Conservation (phyloP, 2,113 vertebrate species). For the Sialia sialis region DNA sequence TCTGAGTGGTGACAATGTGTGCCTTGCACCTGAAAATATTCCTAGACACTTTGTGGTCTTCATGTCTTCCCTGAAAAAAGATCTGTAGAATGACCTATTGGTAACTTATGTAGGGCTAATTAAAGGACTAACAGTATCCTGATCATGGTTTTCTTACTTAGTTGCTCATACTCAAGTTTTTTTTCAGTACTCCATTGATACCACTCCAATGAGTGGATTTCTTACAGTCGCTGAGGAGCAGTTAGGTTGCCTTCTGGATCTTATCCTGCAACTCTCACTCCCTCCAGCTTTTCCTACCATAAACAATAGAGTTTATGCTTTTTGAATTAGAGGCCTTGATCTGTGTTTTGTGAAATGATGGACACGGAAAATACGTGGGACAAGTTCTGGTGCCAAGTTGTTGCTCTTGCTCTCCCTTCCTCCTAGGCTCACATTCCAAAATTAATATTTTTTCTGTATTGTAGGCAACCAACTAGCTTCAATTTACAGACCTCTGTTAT, state of each 20-base stretch:
- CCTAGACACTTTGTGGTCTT: accelerated
- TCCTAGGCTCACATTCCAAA: neutral
- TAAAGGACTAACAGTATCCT: neutral
- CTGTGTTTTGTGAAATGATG: neutral
- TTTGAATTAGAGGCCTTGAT: too few species aligned
- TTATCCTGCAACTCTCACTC: too few species aligned
- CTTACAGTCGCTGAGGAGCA: too few species aligned
- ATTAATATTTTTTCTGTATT: neutral
- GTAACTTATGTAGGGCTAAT: neutral
- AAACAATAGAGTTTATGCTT: too few species aligned
- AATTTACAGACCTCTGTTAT: neutral
- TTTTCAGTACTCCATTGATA: too few species aligned
- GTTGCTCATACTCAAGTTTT: too few species aligned
- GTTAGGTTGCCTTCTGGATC: too few species aligned
- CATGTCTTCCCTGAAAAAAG: neutral
- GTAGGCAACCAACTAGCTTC: neutral
- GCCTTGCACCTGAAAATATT: neutral
- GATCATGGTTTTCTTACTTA: neutral
- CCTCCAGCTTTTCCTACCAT: too few species aligned
- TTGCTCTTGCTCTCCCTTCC: neutral
- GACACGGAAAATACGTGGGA: neutral
- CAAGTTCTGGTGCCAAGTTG: neutral
- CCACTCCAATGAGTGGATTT: too few species aligned
- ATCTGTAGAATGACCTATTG: neutral
- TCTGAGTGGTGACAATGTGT: neutral